Evolutionary conservation across 2,888 invertebrate genomes (phyloP).

Genomic region (Scaptomyza tumidula): DNA sequence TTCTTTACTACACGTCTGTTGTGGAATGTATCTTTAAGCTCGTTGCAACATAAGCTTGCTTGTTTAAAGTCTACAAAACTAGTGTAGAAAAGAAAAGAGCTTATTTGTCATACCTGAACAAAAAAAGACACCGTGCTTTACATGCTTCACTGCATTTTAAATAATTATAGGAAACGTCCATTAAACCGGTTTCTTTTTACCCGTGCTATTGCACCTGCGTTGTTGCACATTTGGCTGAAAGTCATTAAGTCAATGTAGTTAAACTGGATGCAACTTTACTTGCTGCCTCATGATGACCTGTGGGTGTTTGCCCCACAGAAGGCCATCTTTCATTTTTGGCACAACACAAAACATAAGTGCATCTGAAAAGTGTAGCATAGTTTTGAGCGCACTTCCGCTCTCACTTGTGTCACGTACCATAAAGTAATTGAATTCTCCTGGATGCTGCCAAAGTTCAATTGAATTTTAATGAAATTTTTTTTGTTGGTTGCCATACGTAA

Average conservation of each 20-base stretch:
- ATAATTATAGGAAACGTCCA: background rate
- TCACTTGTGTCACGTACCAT: constrained; percentile 37
- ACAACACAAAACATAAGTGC: constrained; percentile 1
- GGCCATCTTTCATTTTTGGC: constrained; percentile 26
- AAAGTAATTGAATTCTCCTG: constrained; percentile 59
- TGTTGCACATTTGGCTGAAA: constrained; percentile 20
- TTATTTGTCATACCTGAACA: too few relatives aligned
- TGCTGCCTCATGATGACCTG: constrained; percentile 13
- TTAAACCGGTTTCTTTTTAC: background rate
- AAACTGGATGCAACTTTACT: constrained; percentile 20
- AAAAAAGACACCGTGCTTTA: too few relatives aligned
- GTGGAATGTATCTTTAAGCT: constrained; percentile 2
- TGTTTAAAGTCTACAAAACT: too few relatives aligned
- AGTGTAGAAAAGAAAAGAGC: too few relatives aligned
- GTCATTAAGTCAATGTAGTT: constrained; percentile 54
- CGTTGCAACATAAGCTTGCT: too few relatives aligned
- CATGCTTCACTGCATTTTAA: too few relatives aligned
- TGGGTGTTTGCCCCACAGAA: constrained; percentile 6
- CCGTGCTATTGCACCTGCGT: background rate
- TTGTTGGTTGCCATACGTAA: constrained; percentile 37
- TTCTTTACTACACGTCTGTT: constrained; percentile 1
- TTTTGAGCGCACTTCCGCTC: constrained; percentile 24
- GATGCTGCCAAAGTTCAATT: constrained; percentile 62
- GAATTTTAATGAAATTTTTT: constrained; percentile 63
- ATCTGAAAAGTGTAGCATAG: constrained; percentile 19